Base-by-base conservation (phyloP, 2,797 vertebrate species). In the Hirundo rustica region DNA sequence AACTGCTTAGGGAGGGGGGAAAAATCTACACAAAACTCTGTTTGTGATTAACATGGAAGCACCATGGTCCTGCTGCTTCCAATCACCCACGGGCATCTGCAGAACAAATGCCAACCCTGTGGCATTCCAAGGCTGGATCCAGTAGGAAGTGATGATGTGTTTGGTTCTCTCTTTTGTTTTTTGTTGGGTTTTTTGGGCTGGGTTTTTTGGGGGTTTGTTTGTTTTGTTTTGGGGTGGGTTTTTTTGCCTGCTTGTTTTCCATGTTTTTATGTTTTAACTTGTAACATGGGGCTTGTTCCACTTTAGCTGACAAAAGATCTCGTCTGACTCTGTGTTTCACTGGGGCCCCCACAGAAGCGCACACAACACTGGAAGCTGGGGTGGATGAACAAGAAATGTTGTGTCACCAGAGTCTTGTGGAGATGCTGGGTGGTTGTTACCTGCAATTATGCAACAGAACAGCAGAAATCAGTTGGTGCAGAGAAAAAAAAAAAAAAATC, bases 1-100 rank as follows among this genome's bases (percentile, higher is more conserved):
- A 96, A 78, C 34, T 11, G 57, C 95, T 96, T 92, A 96, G 80
- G 44, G 30, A n/a, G 9, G 80, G 47, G 30, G 7, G 16, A 66
- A 47, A 82, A 11, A 7, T n/a, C 40, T 65, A 8, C 79, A 66
- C 53, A 34, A 51, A 75, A 36, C 42, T 83, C 74, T 96, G 64
- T 74, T 88, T 74, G 38, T 75, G 40, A 72, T 72, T 48, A 84
- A 77, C 12, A 5, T 30, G 47, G 88, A 81, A 86, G 84, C 61
- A 54, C 60, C 16, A 9, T 3, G n/a, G 57, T 51, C 74, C 78
- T 95, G 83, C 75, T 95, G 77, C 66, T 88, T 90, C 80, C 85
- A 47, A 13, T 80, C 67, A 64, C 58, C 22, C 42, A 15, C 64
- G 79, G 82, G 45, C 74, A 76, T 67, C 82, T 73, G 73, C 80